A percentile compares a stretch with the other conserved stretches of the same genome.
phyloP scores from a whole-genome alignment of 35 echinoderm and acorn worm species.

The Ophioderma brevispina region DNA sequence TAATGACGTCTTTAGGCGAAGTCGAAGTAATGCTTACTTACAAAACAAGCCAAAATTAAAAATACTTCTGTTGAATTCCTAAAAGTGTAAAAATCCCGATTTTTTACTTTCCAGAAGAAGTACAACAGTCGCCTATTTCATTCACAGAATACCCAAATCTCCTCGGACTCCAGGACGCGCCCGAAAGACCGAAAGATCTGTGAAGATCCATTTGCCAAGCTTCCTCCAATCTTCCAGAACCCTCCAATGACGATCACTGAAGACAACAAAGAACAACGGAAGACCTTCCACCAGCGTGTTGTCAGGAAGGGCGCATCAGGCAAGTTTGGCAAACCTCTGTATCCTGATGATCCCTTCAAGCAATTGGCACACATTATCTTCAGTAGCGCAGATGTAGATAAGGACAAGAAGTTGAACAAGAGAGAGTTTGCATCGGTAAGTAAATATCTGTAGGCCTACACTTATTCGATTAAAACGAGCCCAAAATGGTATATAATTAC shows the following conservation, averaged over 20 bases:
- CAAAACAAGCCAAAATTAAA: neutral
- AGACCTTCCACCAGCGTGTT: neutral
- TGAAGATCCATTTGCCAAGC: conserved; percentile 37
- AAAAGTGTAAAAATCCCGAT: too few relatives aligned
- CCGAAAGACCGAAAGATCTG: neutral
- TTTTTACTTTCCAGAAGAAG: neutral
- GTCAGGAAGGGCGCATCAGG: neutral
- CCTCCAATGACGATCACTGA: neutral
- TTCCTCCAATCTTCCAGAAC: neutral
- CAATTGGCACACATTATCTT: conserved; percentile 71
- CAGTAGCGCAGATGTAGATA: conserved; percentile 67
- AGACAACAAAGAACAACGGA: neutral
- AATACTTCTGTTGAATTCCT: too few relatives aligned
- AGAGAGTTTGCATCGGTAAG: conserved; percentile 70
- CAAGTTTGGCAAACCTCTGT: neutral
- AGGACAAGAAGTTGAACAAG: conserved; percentile 59
- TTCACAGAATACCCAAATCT: neutral
- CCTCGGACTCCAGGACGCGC: neutral
- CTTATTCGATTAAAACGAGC: too few relatives aligned
- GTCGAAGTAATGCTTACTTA: neutral
- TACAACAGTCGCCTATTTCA: neutral
- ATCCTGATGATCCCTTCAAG: conserved; percentile 70
- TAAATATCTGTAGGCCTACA: too few relatives aligned
- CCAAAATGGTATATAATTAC: too few relatives aligned
- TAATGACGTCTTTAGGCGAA: neutral